Evolutionary conservation across 2,888 invertebrate species (phyloP), one percentile per base, ranked within the genome.

Genomic region (Phalangium opilio): DNA sequence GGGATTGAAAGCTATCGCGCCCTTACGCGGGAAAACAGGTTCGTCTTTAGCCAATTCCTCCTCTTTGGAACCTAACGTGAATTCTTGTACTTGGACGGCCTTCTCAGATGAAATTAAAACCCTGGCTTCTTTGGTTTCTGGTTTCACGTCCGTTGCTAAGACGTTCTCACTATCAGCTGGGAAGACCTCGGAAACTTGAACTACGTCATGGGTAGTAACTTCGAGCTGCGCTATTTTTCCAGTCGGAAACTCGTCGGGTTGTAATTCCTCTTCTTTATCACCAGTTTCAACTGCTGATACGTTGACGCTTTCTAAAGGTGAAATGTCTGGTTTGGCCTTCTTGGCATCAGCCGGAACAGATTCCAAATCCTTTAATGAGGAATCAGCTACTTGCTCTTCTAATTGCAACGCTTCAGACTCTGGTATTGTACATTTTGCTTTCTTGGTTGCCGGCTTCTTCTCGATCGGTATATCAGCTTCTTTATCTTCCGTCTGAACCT

Each of bases 231-330:
- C 49, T 39, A 40, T 53, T 39, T 50, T 52, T 15, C 40, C 55
- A 54, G 44, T 62, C 53, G 45, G 60, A 57, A 21, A 62, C 59
- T 53, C 59, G 57, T 44, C 38, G 8, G 47, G 15, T 4, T 44
- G 12, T 20, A 50, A 44, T 21, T 43, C 44, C 4, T 44, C 44
- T 38, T 55, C 55, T 20, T 50, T 41, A 38, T 52, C 48, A 12
- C 41, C 51, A 5, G 50, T 47, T 35, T 50, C 45, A 15, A 58
- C 43, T 44, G 55, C 55, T n/a, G 47, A 49, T 21, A 56, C 50
- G 17, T 51, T 47, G 12, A 51, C 48, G n/a, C 48, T 48, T 38
- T 55, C 47, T 17, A 49, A 35, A 27, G 41, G 36, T 5, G 44
- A 20, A 12, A 55, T 27, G 10, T 36, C 43, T 11, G 47, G 1